Conservation (phyloP, 2,113 vertebrate species). For the Eonycteris spelaea region DNA sequence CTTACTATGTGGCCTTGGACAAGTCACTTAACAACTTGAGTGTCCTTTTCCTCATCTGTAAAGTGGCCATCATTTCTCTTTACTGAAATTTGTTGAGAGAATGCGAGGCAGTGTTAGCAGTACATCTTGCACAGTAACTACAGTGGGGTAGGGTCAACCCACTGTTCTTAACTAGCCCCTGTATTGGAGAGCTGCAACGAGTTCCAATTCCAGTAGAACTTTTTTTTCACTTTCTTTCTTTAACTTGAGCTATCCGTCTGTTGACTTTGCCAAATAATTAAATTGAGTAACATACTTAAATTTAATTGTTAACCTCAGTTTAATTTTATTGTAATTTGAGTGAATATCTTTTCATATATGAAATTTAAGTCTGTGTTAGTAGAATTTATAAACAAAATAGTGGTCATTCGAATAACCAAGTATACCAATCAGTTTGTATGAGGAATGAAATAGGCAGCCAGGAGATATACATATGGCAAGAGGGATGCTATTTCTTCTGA, state of each 20-base stretch:
- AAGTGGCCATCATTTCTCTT: neutral
- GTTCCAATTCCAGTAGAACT: neutral
- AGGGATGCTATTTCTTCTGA: neutral
- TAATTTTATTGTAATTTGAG: neutral
- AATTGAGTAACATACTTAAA: neutral
- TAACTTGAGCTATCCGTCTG: neutral
- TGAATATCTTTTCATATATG: neutral
- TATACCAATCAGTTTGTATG: neutral
- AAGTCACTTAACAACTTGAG: neutral
- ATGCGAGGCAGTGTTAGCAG: neutral
- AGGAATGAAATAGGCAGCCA: neutral
- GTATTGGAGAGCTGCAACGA: neutral
- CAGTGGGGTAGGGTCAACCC: neutral
- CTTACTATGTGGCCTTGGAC: neutral
- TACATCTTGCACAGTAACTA: fast-evolving
- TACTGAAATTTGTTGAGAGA: neutral
- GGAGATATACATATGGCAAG: neutral
- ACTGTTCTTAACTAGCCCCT: neutral
- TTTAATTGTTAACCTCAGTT: neutral
- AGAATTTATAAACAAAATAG: neutral
- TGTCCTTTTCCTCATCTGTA: neutral
- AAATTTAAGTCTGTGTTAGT: neutral
- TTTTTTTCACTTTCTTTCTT: neutral
- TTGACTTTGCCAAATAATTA: neutral
- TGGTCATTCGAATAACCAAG: neutral